A percentile compares a stretch with the other conserved stretches of the same genome.
phyloP scores from a whole-genome alignment of 2,888 invertebrate species.

The Rosalia funebris region DNA sequence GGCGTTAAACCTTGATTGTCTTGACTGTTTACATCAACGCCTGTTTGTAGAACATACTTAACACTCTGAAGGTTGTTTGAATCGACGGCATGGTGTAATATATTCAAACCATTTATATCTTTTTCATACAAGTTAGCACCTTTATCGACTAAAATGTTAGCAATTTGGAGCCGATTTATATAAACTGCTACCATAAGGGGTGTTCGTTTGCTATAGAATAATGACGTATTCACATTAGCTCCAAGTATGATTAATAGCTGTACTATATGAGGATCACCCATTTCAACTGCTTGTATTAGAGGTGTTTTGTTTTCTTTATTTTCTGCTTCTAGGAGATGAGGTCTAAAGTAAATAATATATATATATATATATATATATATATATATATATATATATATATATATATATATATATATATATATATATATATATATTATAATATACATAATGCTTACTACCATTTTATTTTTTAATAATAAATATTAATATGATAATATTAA shows the following conservation, averaged over 20 bases:
- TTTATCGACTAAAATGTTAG: constrained; percentile 60
- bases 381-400: not conserved
- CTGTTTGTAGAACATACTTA: constrained; percentile 59
- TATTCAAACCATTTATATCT: constrained; percentile 66
- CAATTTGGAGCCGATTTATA: constrained; percentile 57
- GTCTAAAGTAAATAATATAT: constrained; percentile 51
- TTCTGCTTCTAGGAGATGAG: constrained; percentile 64
- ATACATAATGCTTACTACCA: too few relatives aligned
- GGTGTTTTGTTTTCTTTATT: constrained; percentile 67
- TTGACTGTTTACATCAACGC: constrained; percentile 59
- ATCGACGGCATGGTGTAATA: constrained; percentile 69
- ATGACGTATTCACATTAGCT: constrained; percentile 64
- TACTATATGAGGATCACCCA: constrained; percentile 63
- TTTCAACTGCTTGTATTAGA: constrained; percentile 66
- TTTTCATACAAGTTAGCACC: constrained; percentile 62
- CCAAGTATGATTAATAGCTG: constrained; percentile 64
- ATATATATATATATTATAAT: too few relatives aligned
- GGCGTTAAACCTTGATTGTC: constrained; percentile 69
- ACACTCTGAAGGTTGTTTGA: constrained; percentile 60
- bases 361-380: constrained; percentile 2
- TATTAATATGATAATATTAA: too few relatives aligned
- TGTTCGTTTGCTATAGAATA: constrained; percentile 61
- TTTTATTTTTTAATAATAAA: too few relatives aligned
- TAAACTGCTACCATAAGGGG: constrained; percentile 67
- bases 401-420: too few relatives aligned